Evolutionary conservation across 1,140 invertebrate genomes (phyloP).

Genomic region (Solenopsis invicta): DNA sequence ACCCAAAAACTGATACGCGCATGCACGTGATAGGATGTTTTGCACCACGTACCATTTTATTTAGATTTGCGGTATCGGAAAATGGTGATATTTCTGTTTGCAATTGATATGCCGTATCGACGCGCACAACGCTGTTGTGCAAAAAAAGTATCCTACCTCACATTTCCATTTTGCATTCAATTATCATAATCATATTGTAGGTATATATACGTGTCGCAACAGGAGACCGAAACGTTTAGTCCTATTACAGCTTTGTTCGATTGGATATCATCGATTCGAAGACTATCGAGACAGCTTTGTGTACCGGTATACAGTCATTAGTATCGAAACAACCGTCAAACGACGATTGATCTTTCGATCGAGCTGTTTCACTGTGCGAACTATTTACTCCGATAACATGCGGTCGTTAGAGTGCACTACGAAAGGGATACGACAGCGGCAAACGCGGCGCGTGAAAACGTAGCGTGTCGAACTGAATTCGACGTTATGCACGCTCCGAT

Average conservation of each 20-base stretch:
- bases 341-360: slow-evolving; percentile 30
- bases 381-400: slow-evolving; percentile 31
- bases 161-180: slow-evolving; percentile 1
- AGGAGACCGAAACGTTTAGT: neutral
- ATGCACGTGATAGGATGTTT: slow-evolving; percentile 8
- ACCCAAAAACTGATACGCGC: slow-evolving; percentile 1
- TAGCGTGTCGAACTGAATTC: neutral
- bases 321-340: slow-evolving; percentile 6
- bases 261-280: neutral
- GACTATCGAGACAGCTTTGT: slow-evolving; percentile 14
- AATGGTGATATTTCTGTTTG: neutral
- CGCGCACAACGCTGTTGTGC: neutral
- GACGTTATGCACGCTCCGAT: slow-evolving; percentile 29
- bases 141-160: neutral
- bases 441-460: neutral
- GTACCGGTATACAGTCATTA: neutral
- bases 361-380: slow-evolving; percentile 2
- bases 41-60: slow-evolving; percentile 11
- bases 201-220: neutral
- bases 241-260: neutral
- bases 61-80: slow-evolving; percentile 21
- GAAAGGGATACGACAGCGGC: slow-evolving; percentile 5
- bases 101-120: slow-evolving; percentile 31
- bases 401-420: neutral
- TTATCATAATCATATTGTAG: neutral